Evolutionary conservation across 2,113 vertebrate species (phyloP).

Genomic region (Bufo gargarizans): DNA sequence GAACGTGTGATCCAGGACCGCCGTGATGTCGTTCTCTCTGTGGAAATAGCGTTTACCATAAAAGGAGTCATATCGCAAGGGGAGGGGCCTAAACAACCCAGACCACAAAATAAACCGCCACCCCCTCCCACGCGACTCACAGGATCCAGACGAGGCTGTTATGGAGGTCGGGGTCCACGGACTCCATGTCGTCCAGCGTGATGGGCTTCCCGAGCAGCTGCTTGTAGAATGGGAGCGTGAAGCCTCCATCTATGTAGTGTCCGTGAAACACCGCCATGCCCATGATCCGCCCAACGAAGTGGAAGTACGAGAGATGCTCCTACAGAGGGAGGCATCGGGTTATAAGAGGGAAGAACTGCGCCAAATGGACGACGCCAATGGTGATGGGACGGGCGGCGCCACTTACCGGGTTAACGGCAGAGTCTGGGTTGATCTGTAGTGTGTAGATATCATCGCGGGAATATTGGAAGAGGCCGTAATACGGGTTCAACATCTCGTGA

Average conservation of each 20-base stretch:
- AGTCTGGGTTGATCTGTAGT: slow-evolving; percentile 97
- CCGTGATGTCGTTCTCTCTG: slow-evolving; percentile 97
- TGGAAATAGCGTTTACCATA: not conserved
- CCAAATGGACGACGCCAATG: too few relatives aligned
- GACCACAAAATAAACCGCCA: too few relatives aligned
- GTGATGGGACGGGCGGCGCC: not conserved
- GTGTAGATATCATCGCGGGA: slow-evolving; percentile 98
- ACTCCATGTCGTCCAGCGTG: slow-evolving; percentile 97
- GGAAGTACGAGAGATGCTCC: slow-evolving; percentile 98
- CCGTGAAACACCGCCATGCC: slow-evolving; percentile 98
- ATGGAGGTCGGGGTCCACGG: slow-evolving; percentile 97
- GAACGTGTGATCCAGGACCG: slow-evolving; percentile 97
- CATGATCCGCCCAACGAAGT: slow-evolving; percentile 98
- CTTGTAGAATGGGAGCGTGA: slow-evolving; percentile 97
- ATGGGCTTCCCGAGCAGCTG: slow-evolving; percentile 97
- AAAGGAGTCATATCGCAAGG: not conserved
- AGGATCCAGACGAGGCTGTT: slow-evolving; percentile 99
- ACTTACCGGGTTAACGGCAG: slow-evolving; percentile 93
- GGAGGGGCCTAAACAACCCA: not conserved
- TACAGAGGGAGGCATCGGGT: slow-evolving; percentile 65
- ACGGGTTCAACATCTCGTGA: slow-evolving; percentile 99
- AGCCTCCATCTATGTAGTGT: slow-evolving; percentile 97
- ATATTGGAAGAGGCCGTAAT: slow-evolving; percentile 98
- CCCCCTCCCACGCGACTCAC: slow-evolving; percentile 72
- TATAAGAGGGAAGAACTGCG: not conserved